Conservation (phyloP, 2,113 vertebrate species). For the Pao palembangensis region DNA sequence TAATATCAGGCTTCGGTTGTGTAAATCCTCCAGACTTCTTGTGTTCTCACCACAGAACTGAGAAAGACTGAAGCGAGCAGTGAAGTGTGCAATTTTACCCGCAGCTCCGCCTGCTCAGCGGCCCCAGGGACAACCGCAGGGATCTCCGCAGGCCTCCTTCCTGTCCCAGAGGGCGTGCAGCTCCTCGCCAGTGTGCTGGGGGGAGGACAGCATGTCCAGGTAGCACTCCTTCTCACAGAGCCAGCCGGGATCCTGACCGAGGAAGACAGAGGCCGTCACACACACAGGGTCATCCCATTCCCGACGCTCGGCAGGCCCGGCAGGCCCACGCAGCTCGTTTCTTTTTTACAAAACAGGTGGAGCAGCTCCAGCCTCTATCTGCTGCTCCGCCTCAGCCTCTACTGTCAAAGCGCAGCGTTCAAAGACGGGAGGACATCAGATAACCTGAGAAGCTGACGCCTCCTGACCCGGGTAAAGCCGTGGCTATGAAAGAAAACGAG, state of each 20-base stretch:
- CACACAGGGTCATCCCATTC: too few relatives aligned
- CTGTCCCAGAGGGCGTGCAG: conserved; percentile 82
- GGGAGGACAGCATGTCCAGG: conserved; percentile 91
- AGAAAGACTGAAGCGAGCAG: conserved; percentile 19
- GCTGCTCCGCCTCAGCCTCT: too few relatives aligned
- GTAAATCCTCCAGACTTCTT: not conserved
- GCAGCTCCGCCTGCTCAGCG: conserved; percentile 34
- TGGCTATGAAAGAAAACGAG: too few relatives aligned
- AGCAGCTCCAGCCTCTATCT: too few relatives aligned
- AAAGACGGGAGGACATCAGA: too few relatives aligned
- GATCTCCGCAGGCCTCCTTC: conserved; percentile 84
- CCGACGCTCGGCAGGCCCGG: too few relatives aligned
- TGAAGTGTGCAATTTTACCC: conserved; percentile 42
- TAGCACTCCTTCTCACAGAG: conserved; percentile 92
- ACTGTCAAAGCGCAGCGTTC: too few relatives aligned
- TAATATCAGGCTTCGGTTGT: too few relatives aligned
- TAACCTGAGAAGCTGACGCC: too few relatives aligned
- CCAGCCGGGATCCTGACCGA: conserved; percentile 85
- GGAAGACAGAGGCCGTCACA: not conserved
- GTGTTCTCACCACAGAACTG: not conserved
- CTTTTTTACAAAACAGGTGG: too few relatives aligned
- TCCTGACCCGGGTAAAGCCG: too few relatives aligned
- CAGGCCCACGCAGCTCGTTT: too few relatives aligned
- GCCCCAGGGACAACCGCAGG: conserved; percentile 82
- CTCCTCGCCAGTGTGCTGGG: conserved; percentile 86